Evolutionary conservation across 2,888 invertebrate species (phyloP).

Genomic region (Catocala fraxini): DNA sequence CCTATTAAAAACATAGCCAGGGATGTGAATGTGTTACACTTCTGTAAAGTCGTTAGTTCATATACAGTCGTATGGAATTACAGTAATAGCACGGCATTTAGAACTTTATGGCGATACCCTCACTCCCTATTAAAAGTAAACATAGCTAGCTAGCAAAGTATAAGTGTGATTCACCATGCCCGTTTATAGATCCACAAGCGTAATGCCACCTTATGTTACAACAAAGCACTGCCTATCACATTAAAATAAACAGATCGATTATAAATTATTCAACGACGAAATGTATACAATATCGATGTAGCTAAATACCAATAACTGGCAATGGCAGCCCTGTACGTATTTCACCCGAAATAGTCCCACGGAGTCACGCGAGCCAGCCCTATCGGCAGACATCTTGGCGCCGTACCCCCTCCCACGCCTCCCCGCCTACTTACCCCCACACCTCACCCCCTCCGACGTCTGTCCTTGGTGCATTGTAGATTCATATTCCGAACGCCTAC

Average conservation of each 20-base stretch:
- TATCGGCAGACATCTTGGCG: slow-evolving; percentile 77
- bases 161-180: too few relatives aligned
- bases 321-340: slow-evolving; percentile 55
- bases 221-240: not conserved
- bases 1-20: too few relatives aligned
- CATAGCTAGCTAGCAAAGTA: too few relatives aligned
- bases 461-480: slow-evolving; percentile 60
- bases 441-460: slow-evolving; percentile 44
- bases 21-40: too few relatives aligned
- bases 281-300: slow-evolving; percentile 22
- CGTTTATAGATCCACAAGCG: too few relatives aligned
- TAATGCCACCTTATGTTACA: too few relatives aligned
- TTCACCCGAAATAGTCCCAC: slow-evolving; percentile 55
- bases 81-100: too few relatives aligned
- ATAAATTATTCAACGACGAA: not conserved
- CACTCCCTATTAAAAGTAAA: too few relatives aligned
- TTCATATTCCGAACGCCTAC: slow-evolving; percentile 53
- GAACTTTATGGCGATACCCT: too few relatives aligned
- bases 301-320: slow-evolving; percentile 47
- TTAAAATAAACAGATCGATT: slow-evolving; percentile 5
- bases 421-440: slow-evolving; percentile 22
- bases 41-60: too few relatives aligned
- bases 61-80: too few relatives aligned
- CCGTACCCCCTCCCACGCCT: slow-evolving; percentile 41
- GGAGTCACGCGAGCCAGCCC: slow-evolving; percentile 67